Percentiles rank a stretch among this genome's conserved stretches.
Evolutionary conservation across 2,888 invertebrate species (phyloP).

Genomic region (Orthonevra nobilis): DNA sequence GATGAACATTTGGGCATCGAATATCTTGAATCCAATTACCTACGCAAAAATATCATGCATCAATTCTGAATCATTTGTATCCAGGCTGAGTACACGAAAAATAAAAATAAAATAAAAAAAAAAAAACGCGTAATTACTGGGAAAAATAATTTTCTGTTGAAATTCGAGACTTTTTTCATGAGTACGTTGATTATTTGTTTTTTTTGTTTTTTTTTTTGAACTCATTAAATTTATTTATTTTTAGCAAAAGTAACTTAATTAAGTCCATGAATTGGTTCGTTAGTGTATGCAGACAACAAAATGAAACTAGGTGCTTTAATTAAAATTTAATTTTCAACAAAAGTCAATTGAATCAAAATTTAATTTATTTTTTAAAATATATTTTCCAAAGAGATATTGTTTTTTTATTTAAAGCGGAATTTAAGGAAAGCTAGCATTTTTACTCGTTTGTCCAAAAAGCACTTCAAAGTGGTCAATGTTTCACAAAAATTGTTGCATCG

Average conservation of each 20-base stretch:
- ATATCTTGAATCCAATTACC: constrained; percentile 46
- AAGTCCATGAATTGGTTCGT: constrained; percentile 40
- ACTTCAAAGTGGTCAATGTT: too few species aligned
- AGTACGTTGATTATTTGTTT: background rate
- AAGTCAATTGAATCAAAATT: too few species aligned
- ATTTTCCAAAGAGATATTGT: too few species aligned
- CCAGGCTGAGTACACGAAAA: too few species aligned
- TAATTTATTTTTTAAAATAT: too few species aligned
- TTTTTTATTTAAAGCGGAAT: too few species aligned
- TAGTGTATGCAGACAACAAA: background rate
- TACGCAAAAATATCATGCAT: background rate
- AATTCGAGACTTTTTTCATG: too few species aligned
- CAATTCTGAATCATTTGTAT: too few species aligned
- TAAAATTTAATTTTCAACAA: constrained; percentile 30
- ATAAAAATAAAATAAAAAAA: background rate
- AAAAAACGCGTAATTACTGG: constrained; percentile 12
- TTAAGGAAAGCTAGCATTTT: too few species aligned
- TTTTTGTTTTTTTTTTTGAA: constrained; percentile 28
- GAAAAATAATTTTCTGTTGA: constrained; percentile 23
- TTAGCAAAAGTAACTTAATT: constrained; percentile 31
- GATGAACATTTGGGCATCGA: constrained; percentile 43
- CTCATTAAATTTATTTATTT: constrained; percentile 15
- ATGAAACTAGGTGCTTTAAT: constrained; percentile 14
- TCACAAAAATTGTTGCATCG: too few species aligned
- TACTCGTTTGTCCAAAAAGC: too few species aligned